A percentile compares a stretch with the other conserved stretches of the same genome.
Conservation (phyloP, 2,113 vertebrate genomes). For the Tauraco erythrolophus region DNA sequence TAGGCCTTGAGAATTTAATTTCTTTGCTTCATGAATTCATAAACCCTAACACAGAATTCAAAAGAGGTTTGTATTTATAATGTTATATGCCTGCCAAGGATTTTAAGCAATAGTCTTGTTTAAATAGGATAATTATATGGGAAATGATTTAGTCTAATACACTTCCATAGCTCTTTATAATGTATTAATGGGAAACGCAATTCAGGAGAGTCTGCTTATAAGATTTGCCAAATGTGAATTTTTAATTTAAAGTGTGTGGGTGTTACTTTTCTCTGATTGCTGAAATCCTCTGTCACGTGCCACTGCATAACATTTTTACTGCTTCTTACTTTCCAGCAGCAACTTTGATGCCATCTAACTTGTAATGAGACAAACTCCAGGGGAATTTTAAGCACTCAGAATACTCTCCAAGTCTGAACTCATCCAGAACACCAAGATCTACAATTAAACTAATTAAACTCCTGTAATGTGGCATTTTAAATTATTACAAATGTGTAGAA, state of each 20-base stretch:
- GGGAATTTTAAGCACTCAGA: not conserved
- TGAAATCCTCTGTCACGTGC: not conserved
- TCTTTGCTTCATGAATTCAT: not conserved
- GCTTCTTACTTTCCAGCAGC: not conserved
- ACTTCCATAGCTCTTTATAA: not conserved
- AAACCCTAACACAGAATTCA: not conserved
- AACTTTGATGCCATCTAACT: not conserved
- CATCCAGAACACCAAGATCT: not conserved
- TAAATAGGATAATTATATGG: not conserved
- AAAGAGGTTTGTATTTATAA: not conserved
- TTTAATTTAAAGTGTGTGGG: not conserved
- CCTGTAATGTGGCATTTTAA: not conserved
- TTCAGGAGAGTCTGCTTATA: not conserved
- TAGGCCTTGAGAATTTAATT: not conserved
- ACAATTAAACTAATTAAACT: slow-evolving; percentile 1
- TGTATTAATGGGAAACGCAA: not conserved
- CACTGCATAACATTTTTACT: not conserved
- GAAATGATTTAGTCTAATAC: not conserved
- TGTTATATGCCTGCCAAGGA: not conserved
- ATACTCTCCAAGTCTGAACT: not conserved
- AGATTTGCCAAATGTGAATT: not conserved
- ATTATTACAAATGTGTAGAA: not conserved
- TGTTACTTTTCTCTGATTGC: not conserved
- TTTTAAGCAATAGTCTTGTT: not conserved
- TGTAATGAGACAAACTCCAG: not conserved